These are phyloP conservation scores for Macropis europaea DNA, from an alignment of 2,888 invertebrate species.

Conservation along the genomic window DNA sequence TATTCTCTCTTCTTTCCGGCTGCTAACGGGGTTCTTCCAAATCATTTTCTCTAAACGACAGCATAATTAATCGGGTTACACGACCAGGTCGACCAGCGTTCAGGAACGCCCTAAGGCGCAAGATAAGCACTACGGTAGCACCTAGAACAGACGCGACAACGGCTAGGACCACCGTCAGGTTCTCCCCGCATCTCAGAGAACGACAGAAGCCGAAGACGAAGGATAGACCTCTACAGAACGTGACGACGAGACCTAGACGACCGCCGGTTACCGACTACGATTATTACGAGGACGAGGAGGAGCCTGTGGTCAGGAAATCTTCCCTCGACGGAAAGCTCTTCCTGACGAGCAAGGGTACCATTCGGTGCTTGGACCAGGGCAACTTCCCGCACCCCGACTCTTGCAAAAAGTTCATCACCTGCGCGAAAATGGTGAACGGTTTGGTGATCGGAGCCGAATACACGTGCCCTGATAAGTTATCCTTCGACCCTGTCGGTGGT, in stretches of 20 bases:
- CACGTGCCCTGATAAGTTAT: slow-evolving; percentile 91
- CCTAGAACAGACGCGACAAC: slow-evolving; percentile 66
- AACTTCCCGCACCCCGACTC: slow-evolving; percentile 95
- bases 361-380: slow-evolving; percentile 93
- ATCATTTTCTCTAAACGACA: background rate
- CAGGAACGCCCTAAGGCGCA: slow-evolving; percentile 73
- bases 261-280: slow-evolving; percentile 83
- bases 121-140: slow-evolving; percentile 76
- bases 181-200: slow-evolving; percentile 40
- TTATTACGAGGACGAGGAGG: slow-evolving; percentile 86
- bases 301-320: slow-evolving; percentile 82
- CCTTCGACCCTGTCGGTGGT: slow-evolving; percentile 94
- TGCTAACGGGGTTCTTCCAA: slow-evolving; percentile 26
- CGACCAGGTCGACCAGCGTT: slow-evolving; percentile 70
- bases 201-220: slow-evolving; percentile 40
- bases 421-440: slow-evolving; percentile 90
- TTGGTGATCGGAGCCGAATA: slow-evolving; percentile 92
- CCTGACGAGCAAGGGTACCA: slow-evolving; percentile 82
- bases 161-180: slow-evolving; percentile 48
- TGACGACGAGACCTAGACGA: slow-evolving; percentile 68
- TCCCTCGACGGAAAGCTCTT: slow-evolving; percentile 83
- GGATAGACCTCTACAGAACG: slow-evolving; percentile 29
- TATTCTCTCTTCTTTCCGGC: background rate
- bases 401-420: slow-evolving; percentile 95
- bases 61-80: slow-evolving; percentile 53